Evolutionary conservation across 2,113 vertebrate species (phyloP), one percentile per base, ranked within the genome.

Genomic region (Asarcornis scutulata): DNA sequence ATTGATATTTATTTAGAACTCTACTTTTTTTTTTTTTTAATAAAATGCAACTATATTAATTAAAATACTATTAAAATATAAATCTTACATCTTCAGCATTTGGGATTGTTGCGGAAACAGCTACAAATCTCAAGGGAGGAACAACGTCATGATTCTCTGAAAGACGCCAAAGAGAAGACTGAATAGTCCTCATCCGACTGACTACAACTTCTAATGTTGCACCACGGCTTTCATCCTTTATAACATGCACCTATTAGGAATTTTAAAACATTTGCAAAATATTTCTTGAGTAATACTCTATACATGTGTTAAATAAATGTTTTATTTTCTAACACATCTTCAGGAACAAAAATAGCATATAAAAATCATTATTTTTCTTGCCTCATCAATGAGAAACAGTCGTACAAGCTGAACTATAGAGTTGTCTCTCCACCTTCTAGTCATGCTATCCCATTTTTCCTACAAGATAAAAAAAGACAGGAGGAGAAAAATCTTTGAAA

Each of bases 391-490:
- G 58, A 99, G 99, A 94, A 99, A 99, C 2, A 99, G 98, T 68
- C 98, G 98, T 83, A 99, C 99, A 25, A 99, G 97, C 59, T 99
- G 99, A 91, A 99, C 97, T 94, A 99, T 96, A 93, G 98, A 99
- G 93, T 99, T 99, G 92, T 99, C 98, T 95, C 98, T 99, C 99
- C 99, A 99, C 93, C 98, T 99, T 91, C 99, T 99, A n/a, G 99
- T 99, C 99, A 99, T 99, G 93, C 98, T 99, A 97, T 99, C 99
- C 99, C 99, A 99, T 96, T 99, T 99, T 98, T 99, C 99, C 99
- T 99, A 76, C 63, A 27, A 75, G 38, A 88, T 29, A 89, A 79
- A 93, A 84, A 86, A 53, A 27, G 95, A 62, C 75, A 55, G 31
- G 52, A 79, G 8, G n/a, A 56, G 52, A 53, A 80, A 88, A 46